phyloP scores from a whole-genome alignment of 1,140 invertebrate genomes.

The Agrilus planipennis region DNA sequence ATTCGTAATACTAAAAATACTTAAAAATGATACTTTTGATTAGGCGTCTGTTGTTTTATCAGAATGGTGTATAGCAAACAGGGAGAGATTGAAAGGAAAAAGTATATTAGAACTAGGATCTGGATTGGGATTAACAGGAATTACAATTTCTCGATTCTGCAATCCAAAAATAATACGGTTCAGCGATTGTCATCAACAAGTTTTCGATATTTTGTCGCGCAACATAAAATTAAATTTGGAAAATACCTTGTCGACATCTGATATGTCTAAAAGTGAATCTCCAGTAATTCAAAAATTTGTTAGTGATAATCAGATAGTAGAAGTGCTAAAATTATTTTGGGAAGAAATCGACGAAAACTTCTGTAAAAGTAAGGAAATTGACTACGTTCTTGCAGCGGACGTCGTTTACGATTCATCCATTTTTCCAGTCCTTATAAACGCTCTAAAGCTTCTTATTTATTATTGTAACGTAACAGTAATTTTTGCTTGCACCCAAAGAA shows the following conservation, averaged over 20 bases:
- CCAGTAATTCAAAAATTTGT: background rate
- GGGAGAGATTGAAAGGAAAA: slow-evolving; percentile 30
- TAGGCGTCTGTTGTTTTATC: slow-evolving; percentile 39
- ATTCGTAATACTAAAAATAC: too few species aligned
- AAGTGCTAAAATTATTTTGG: slow-evolving; percentile 37
- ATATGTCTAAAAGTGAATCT: background rate
- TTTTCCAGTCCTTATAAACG: slow-evolving; percentile 33
- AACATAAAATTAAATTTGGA: slow-evolving; percentile 36
- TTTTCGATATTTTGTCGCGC: slow-evolving; percentile 35
- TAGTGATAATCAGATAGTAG: background rate
- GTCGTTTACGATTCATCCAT: slow-evolving; percentile 39
- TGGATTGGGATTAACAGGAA: slow-evolving; percentile 42
- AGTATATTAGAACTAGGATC: slow-evolving; percentile 44
- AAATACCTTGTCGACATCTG: too few species aligned
- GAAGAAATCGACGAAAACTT: slow-evolving; percentile 25
- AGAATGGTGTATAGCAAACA: slow-evolving; percentile 40
- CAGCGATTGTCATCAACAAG: slow-evolving; percentile 40
- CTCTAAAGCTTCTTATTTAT: slow-evolving; percentile 30
- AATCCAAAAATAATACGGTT: slow-evolving; percentile 38
- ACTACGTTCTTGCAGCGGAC: slow-evolving; percentile 42
- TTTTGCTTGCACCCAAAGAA: slow-evolving; percentile 37
- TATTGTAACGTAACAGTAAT: slow-evolving; percentile 29
- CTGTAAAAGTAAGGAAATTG: slow-evolving; percentile 23
- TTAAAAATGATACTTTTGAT: slow-evolving; percentile 8
- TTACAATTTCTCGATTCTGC: slow-evolving; percentile 36